Conservation (phyloP, 2,888 invertebrate species). For the Plusia festucae region DNA sequence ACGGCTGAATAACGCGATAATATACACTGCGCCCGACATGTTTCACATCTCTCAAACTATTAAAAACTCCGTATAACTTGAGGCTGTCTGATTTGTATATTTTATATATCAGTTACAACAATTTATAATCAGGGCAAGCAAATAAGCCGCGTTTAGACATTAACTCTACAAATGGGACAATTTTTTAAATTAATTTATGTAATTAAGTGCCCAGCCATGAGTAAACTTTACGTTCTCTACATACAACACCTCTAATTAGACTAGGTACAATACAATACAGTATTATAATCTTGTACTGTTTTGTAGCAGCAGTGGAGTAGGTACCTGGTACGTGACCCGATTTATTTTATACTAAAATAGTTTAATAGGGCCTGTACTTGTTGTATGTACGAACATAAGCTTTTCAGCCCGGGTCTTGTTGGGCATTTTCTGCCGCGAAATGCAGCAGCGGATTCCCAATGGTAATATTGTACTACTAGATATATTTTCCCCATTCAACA, state of each 20-base stretch:
- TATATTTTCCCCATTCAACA: conserved; percentile 9
- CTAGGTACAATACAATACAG: conserved; percentile 3
- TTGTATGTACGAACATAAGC: conserved; percentile 1
- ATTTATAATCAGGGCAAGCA: conserved; percentile 20
- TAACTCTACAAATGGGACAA: conserved; percentile 3
- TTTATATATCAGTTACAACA: conserved; percentile 14
- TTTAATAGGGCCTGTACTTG: neutral
- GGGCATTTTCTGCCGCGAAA: neutral
- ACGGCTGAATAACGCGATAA: conserved; percentile 63
- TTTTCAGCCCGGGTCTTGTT: neutral
- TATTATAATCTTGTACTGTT: neutral
- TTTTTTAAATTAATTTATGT: neutral
- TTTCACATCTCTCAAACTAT: conserved; percentile 27
- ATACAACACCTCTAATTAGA: neutral
- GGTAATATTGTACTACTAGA: conserved; percentile 7
- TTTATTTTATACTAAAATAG: conserved; percentile 8
- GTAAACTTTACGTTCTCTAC: neutral
- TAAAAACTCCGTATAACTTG: conserved; percentile 18
- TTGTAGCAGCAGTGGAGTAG: neutral
- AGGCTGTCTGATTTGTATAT: conserved; percentile 40
- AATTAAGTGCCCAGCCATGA: neutral
- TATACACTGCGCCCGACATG: conserved; percentile 25
- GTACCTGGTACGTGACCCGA: neutral
- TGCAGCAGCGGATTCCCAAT: neutral
- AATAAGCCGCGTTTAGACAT: conserved; percentile 23